A percentile compares a stretch with the other conserved stretches of the same genome.
Evolutionary conservation across 2,113 vertebrate genomes (phyloP).

Genomic region (Heliornis fulica): DNA sequence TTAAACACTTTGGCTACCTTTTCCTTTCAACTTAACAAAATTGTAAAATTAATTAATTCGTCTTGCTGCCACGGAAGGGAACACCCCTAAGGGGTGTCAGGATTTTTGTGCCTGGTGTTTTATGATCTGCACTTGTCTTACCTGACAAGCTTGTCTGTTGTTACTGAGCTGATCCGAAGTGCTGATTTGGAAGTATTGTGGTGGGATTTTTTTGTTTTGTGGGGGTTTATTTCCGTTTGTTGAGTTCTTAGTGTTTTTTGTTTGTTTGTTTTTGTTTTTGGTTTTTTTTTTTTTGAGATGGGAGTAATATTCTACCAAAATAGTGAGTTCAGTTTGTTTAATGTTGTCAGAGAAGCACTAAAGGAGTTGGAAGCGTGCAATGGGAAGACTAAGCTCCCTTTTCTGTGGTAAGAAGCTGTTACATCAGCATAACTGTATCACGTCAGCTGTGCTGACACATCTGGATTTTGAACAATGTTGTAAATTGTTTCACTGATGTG

Average conservation of each 20-base stretch:
- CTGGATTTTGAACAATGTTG: neutral
- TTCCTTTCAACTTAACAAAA: neutral
- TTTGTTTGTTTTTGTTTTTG: neutral
- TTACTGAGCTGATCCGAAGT: neutral
- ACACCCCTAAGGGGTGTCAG: neutral
- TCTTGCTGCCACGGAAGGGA: neutral
- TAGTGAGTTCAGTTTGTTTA: neutral
- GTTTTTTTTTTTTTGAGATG: neutral
- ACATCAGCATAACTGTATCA: neutral
- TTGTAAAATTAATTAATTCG: neutral
- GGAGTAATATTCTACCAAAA: neutral
- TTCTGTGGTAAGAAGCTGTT: neutral
- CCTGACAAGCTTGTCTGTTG: neutral
- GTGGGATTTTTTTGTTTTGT: neutral
- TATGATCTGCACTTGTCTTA: neutral
- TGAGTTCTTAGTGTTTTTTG: neutral
- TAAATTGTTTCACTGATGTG: neutral
- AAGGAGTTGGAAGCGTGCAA: neutral
- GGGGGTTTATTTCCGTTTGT: no score
- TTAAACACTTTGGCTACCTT: neutral
- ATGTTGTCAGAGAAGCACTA: neutral
- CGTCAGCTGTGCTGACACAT: neutral
- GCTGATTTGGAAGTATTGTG: neutral
- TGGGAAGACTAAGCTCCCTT: neutral
- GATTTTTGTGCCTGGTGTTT: neutral